Evolutionary conservation across 1,140 invertebrate species (phyloP).

Genomic region (Chionoecetes opilio): DNA sequence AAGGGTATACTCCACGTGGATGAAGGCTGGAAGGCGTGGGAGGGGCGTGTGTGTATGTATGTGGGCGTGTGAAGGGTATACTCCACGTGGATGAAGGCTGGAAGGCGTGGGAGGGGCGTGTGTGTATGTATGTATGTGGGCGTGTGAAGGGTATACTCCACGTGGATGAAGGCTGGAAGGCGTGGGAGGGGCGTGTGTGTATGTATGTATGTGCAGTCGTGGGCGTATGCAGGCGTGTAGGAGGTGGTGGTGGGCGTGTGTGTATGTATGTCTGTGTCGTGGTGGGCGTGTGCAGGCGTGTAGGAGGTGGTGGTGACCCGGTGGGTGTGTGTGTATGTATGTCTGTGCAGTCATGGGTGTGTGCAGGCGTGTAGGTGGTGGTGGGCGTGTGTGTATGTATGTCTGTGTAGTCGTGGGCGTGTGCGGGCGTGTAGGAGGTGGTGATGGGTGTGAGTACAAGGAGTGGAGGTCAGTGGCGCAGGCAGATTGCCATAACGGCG

Average conservation of each 20-base stretch:
- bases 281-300: neutral
- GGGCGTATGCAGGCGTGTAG: too few relatives aligned
- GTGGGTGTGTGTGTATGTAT: neutral
- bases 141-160: too few relatives aligned
- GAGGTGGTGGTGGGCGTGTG: too few relatives aligned
- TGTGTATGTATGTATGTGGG: too few relatives aligned
- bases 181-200: neutral
- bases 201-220: slow-evolving; percentile 24
- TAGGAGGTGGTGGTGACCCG: too few relatives aligned
- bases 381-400: neutral
- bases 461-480: neutral
- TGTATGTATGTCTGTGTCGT: neutral
- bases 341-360: neutral
- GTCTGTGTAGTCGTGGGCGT: neutral
- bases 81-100: too few relatives aligned
- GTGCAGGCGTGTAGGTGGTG: neutral
- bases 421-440: neutral
- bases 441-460: neutral
- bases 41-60: neutral
- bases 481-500: neutral
- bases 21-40: too few relatives aligned
- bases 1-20: too few relatives aligned
- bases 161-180: too few relatives aligned
- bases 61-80: too few relatives aligned
- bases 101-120: too few relatives aligned